phyloP scores from a whole-genome alignment of 2,797 vertebrate genomes.

The Ispidina picta region DNA sequence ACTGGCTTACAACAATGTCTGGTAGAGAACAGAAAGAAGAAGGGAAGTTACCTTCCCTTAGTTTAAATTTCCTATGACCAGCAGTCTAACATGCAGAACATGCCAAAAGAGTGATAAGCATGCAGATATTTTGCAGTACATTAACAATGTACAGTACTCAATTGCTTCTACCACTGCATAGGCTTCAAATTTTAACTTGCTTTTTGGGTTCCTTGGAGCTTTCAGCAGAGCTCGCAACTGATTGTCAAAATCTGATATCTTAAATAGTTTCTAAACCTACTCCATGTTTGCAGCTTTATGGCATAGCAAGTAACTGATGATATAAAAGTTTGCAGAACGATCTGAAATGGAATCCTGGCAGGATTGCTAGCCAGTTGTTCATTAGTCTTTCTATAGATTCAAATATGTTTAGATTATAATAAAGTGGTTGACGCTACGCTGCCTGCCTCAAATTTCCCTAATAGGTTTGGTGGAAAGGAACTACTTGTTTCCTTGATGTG shows the following conservation, averaged over 20 bases:
- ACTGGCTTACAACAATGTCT: background rate
- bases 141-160: background rate
- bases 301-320: background rate
- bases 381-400: background rate
- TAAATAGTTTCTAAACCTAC: background rate
- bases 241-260: background rate
- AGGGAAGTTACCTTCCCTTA: background rate
- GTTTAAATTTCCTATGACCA: background rate
- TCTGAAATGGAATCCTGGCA: background rate
- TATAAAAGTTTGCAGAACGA: background rate
- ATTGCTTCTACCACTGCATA: background rate
- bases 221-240: background rate
- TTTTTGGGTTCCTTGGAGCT: background rate
- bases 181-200: background rate
- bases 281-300: background rate
- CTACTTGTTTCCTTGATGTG: background rate
- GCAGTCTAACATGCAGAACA: background rate
- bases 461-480: background rate
- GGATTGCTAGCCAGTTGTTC: background rate
- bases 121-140: background rate
- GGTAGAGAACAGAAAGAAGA: background rate
- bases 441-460: background rate
- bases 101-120: background rate
- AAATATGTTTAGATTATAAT: background rate
- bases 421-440: background rate